Evolutionary conservation across 2,797 vertebrate genomes (phyloP).

Genomic region (Gambelia wislizenii): DNA sequence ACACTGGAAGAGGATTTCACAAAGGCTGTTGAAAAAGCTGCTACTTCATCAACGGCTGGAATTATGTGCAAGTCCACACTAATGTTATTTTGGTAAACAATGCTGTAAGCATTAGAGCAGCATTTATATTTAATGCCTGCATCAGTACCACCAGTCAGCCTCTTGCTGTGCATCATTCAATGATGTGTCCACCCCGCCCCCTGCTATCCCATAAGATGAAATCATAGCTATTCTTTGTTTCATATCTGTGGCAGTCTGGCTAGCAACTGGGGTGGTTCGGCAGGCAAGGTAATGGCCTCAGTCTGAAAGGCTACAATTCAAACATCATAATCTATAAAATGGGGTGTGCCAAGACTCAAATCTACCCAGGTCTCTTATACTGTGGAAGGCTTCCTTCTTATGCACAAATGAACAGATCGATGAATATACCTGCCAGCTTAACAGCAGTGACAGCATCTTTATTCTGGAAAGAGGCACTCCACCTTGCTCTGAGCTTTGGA

Average conservation of each 20-base stretch:
- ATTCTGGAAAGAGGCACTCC: not conserved
- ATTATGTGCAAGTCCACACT: not conserved
- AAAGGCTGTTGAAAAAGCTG: not conserved
- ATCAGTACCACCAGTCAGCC: not conserved
- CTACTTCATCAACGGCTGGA: not conserved
- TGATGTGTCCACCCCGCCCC: too few species aligned
- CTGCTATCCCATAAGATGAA: not conserved
- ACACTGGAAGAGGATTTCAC: not conserved
- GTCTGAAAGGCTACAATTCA: not conserved
- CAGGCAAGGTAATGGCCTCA: not conserved
- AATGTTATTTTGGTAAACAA: not conserved
- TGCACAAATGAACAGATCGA: not conserved
- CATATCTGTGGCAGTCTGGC: not conserved
- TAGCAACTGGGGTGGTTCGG: not conserved
- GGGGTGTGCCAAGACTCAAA: not conserved
- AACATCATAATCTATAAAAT: slow-evolving; percentile 2
- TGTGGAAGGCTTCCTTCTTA: not conserved
- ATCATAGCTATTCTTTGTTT: not conserved
- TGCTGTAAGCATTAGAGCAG: not conserved
- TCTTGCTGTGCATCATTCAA: not conserved
- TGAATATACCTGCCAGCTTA: not conserved
- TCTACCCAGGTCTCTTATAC: not conserved
- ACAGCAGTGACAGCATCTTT: not conserved
- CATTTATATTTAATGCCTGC: slow-evolving; percentile 1
- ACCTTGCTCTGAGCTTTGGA: not conserved